These are phyloP conservation scores for Cryptoblepharus egeriae DNA, from an alignment of 2,797 vertebrate species.

Conservation along the genomic window DNA sequence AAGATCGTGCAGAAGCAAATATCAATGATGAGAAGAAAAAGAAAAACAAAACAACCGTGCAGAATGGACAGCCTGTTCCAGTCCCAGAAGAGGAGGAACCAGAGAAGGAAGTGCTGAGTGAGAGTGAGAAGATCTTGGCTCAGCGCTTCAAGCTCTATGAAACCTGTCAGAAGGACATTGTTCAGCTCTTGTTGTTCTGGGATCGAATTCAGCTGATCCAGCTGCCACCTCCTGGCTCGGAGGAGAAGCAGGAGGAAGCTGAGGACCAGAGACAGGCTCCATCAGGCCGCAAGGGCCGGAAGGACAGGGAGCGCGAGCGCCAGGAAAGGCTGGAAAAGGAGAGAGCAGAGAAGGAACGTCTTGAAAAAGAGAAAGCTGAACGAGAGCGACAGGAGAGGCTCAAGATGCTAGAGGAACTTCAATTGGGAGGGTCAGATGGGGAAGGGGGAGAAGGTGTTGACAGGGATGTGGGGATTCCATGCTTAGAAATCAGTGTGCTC, in stretches of 20 bases:
- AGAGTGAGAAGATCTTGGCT: slow-evolving; percentile 71
- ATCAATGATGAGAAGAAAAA: slow-evolving; percentile 66
- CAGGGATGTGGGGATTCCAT: slow-evolving; percentile 71
- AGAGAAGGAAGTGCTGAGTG: slow-evolving; percentile 46
- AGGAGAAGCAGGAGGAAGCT: slow-evolving; percentile 58
- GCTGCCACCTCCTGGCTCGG: slow-evolving; percentile 50
- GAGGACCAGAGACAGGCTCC: slow-evolving; percentile 75
- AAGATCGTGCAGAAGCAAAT: slow-evolving; percentile 54
- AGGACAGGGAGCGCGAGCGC: slow-evolving; percentile 70
- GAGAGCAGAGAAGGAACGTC: slow-evolving; percentile 68
- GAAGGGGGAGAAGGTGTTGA: slow-evolving; percentile 50
- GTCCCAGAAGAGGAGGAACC: slow-evolving; percentile 52
- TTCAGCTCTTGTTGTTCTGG: slow-evolving; percentile 81
- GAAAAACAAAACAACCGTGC: slow-evolving; percentile 37
- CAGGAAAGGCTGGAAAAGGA: slow-evolving; percentile 72
- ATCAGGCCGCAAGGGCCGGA: slow-evolving; percentile 77
- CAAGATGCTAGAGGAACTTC: slow-evolving; percentile 48
- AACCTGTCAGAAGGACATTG: slow-evolving; percentile 72
- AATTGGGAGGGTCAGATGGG: slow-evolving; percentile 31
- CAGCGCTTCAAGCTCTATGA: slow-evolving; percentile 81
- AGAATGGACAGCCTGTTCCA: fast-evolving
- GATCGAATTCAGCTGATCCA: slow-evolving; percentile 80
- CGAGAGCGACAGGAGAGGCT: slow-evolving; percentile 73
- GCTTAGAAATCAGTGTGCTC: slow-evolving; percentile 76
- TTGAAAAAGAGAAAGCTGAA: slow-evolving; percentile 60